phyloP scores from a whole-genome alignment of 2,888 invertebrate genomes.

The Eupelmus urozonus region DNA sequence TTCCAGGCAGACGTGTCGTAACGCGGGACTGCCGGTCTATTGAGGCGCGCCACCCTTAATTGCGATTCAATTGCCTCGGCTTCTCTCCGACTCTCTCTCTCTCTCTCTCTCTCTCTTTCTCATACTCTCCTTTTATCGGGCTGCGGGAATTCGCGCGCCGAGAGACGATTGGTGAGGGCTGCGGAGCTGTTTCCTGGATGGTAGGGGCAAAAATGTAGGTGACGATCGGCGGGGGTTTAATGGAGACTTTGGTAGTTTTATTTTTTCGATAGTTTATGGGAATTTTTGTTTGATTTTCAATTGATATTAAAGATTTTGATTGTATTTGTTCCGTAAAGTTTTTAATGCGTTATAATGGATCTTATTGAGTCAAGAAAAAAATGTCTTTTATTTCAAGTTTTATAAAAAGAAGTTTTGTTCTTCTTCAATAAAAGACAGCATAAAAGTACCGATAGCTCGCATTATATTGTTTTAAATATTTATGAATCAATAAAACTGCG shows the following conservation, averaged over 20 bases:
- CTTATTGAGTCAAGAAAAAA: too few relatives aligned
- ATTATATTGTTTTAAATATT: slow-evolving; percentile 41
- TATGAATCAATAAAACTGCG: slow-evolving; percentile 44
- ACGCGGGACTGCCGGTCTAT: slow-evolving; percentile 48
- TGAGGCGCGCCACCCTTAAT: slow-evolving; percentile 50
- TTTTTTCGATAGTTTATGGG: too few relatives aligned
- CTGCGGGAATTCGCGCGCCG: slow-evolving; percentile 3
- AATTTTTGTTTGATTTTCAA: too few relatives aligned
- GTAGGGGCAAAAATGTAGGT: slow-evolving; percentile 26
- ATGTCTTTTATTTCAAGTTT: too few relatives aligned
- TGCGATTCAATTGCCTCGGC: slow-evolving; percentile 54
- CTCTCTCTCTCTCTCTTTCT: neutral
- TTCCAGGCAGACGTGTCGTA: slow-evolving; percentile 48
- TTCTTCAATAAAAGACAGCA: neutral
- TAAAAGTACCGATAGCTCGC: slow-evolving; percentile 3
- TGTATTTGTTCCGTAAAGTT: too few relatives aligned
- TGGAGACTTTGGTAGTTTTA: neutral
- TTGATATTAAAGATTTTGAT: too few relatives aligned
- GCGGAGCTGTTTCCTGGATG: neutral
- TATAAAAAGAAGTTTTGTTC: too few relatives aligned
- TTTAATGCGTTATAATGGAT: too few relatives aligned
- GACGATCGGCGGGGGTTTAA: neutral
- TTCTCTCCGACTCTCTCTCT: neutral
- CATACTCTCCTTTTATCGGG: neutral
- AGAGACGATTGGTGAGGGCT: neutral